Percentiles rank a stretch among this genome's conserved stretches.
Evolutionary conservation across 1,140 invertebrate species (phyloP).

Genomic region (Gonatopus flavifemur): DNA sequence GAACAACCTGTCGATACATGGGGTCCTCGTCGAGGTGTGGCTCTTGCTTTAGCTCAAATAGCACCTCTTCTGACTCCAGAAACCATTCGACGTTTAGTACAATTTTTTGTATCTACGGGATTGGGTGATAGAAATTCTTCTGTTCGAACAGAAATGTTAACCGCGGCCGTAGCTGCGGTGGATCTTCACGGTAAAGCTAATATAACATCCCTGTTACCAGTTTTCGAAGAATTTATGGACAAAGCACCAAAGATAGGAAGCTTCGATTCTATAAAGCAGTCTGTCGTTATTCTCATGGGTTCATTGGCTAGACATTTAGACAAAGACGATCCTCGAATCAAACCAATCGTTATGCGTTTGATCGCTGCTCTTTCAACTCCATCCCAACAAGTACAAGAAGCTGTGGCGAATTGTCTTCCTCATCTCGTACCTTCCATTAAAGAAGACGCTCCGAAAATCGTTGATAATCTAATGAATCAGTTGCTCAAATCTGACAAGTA

Average conservation of each 20-base stretch:
- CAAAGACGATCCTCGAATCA: constrained; percentile 81
- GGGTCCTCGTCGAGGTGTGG: constrained; percentile 85
- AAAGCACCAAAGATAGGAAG: constrained; percentile 86
- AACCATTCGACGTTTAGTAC: constrained; percentile 70
- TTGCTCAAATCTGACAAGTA: constrained; percentile 93
- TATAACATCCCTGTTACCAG: constrained; percentile 70
- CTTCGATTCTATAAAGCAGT: constrained; percentile 91
- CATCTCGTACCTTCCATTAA: constrained; percentile 90
- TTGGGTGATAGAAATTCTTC: constrained; percentile 81
- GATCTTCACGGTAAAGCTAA: constrained; percentile 87
- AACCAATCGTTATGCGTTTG: constrained; percentile 89
- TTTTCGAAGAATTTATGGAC: constrained; percentile 89
- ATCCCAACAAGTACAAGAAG: constrained; percentile 96
- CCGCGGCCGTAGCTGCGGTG: constrained; percentile 87
- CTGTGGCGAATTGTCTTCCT: constrained; percentile 94
- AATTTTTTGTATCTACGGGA: constrained; percentile 84
- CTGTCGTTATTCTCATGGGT: constrained; percentile 96
- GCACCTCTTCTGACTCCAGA: constrained; percentile 70
- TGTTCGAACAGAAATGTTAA: constrained; percentile 89
- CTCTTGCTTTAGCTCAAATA: constrained; percentile 75
- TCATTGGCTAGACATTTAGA: constrained; percentile 93
- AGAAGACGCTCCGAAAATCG: constrained; percentile 83
- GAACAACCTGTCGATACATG: constrained; percentile 85
- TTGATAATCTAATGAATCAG: constrained; percentile 85
- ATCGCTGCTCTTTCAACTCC: constrained; percentile 92